These are phyloP conservation scores for Pseudorhombus dupliciocellatus DNA, from an alignment of 2,113 vertebrate genomes.

Conservation along the genomic window DNA sequence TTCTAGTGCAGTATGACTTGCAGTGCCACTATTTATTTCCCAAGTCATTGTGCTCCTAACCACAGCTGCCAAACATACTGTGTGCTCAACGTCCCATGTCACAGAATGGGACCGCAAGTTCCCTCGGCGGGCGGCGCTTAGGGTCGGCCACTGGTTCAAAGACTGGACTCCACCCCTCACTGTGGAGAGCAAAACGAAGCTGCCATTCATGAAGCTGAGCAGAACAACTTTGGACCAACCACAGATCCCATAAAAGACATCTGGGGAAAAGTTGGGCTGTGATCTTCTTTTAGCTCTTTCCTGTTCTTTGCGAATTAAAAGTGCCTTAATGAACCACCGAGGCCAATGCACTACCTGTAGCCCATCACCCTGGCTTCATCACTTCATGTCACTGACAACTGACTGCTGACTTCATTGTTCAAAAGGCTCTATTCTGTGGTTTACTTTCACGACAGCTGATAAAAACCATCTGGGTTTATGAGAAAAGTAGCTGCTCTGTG, in stretches of 20 bases:
- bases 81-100: slow-evolving; percentile 12
- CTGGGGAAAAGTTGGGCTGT: neutral
- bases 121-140: slow-evolving; percentile 21
- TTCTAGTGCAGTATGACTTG: slow-evolving; percentile 1
- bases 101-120: slow-evolving; percentile 8
- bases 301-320: neutral
- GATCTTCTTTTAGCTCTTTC: neutral
- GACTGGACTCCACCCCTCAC: neutral
- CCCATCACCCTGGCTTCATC: slow-evolving; percentile 44
- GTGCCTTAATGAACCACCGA: slow-evolving; percentile 9
- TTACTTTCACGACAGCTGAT: slow-evolving; percentile 34
- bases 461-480: slow-evolving; percentile 16
- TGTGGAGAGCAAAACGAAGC: neutral
- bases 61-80: slow-evolving; percentile 17
- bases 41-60: neutral
- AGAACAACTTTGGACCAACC: neutral
- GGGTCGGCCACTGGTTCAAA: slow-evolving; percentile 7
- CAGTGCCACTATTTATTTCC: neutral
- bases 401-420: slow-evolving; percentile 49
- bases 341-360: slow-evolving; percentile 14
- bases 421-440: slow-evolving; percentile 36
- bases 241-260: neutral
- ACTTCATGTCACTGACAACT: slow-evolving; percentile 50
- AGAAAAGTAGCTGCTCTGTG: slow-evolving; percentile 8
- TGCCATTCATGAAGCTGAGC: slow-evolving; percentile 2